phyloP scores from a whole-genome alignment of 1,140 invertebrate species.

The Geopemphigus sp. region DNA sequence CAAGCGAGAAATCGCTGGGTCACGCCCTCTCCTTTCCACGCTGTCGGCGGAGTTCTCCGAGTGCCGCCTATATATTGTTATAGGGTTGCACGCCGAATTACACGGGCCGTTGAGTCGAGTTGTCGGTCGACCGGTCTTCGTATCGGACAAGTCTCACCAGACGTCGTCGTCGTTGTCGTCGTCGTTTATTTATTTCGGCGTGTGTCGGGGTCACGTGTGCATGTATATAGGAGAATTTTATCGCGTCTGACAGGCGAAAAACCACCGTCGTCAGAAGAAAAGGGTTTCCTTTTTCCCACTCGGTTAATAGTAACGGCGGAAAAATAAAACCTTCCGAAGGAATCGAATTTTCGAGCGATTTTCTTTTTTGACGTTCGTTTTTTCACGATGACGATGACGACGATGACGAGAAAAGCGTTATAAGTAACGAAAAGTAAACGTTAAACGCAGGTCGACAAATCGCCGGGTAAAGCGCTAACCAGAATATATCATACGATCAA shows the following conservation, averaged over 20 bases:
- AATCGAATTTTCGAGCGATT: background rate
- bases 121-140: slow-evolving; percentile 12
- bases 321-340: background rate
- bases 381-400: no score
- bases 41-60: no score
- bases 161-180: slow-evolving; percentile 13
- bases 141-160: slow-evolving; percentile 3
- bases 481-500: no score
- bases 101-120: background rate
- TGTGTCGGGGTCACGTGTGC: background rate
- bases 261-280: background rate
- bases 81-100: background rate
- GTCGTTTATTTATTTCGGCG: background rate
- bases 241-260: background rate
- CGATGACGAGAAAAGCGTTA: no score
- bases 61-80: no score
- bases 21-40: no score
- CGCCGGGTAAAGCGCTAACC: no score
- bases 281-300: no score
- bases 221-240: background rate
- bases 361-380: background rate
- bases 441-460: no score
- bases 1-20: no score
- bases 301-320: background rate
- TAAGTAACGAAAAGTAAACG: no score